phyloP scores from a whole-genome alignment of 2,113 vertebrate genomes.

The Saguinus imperator region DNA sequence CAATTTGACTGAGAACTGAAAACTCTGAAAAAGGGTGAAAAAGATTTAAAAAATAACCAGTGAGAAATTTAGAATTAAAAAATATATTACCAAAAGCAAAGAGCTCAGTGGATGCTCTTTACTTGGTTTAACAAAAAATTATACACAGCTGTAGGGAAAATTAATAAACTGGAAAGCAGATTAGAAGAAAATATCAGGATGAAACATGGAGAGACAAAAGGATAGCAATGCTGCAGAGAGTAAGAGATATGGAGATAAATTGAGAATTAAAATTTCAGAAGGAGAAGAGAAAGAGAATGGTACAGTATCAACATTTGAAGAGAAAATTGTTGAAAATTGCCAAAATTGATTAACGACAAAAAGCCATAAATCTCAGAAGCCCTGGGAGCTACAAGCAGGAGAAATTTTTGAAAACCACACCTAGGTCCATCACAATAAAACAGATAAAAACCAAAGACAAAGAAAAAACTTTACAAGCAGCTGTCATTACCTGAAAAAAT shows the following conservation, averaged over 20 bases:
- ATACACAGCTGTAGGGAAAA: neutral
- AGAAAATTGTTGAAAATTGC: neutral
- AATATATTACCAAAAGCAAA: neutral
- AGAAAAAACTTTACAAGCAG: neutral
- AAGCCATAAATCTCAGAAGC: neutral
- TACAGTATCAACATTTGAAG: neutral
- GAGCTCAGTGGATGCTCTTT: neutral
- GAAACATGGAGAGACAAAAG: neutral
- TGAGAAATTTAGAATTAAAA: conserved; percentile 18
- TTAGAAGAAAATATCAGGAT: neutral
- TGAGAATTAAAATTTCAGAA: neutral
- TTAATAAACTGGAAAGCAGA: neutral
- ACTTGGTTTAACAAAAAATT: neutral
- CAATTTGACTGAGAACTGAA: neutral
- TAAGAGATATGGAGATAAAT: neutral
- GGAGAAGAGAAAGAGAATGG: neutral
- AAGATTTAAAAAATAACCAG: neutral
- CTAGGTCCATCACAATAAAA: neutral
- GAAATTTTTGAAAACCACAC: neutral
- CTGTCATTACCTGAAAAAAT: neutral
- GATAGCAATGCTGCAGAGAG: neutral
- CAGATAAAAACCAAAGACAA: neutral
- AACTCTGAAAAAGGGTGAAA: neutral
- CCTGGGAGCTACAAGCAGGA: neutral
- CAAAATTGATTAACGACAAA: neutral